Evolutionary conservation across 2,888 invertebrate genomes (phyloP).

Genomic region (Imbricaverruca yamaguchii): DNA sequence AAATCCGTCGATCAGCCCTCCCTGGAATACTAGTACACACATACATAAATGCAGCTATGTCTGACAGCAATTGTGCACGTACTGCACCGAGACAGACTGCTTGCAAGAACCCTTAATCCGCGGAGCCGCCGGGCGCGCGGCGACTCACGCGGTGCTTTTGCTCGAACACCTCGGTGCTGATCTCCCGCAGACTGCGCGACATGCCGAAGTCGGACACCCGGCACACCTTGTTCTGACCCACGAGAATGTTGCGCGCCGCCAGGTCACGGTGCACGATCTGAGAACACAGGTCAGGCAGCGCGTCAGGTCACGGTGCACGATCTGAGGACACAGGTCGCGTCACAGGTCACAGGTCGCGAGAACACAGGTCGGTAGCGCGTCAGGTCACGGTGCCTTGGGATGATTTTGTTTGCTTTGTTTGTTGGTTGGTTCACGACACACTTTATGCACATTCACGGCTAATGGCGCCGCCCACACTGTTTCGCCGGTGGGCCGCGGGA

Average conservation of each 20-base stretch:
- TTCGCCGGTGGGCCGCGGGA: too few relatives aligned
- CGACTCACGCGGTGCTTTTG: conserved; percentile 31
- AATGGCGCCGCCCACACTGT: too few relatives aligned
- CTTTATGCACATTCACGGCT: too few relatives aligned
- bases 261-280: conserved; percentile 79
- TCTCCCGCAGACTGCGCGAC: conserved; percentile 54
- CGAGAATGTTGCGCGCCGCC: conserved; percentile 71
- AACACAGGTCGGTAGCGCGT: conserved; percentile 65
- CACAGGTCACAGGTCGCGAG: conserved; percentile 64
- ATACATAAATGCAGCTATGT: too few relatives aligned
- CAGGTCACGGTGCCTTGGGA: conserved; percentile 69
- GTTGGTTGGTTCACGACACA: too few relatives aligned
- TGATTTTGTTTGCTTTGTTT: too few relatives aligned
- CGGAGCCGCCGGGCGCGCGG: too few relatives aligned
- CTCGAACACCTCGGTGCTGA: conserved; percentile 33
- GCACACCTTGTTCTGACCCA: conserved; percentile 76
- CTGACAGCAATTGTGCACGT: too few relatives aligned
- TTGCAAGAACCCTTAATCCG: too few relatives aligned
- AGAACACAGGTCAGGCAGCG: conserved; percentile 62
- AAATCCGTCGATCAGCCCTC: too few relatives aligned
- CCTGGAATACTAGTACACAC: too few relatives aligned
- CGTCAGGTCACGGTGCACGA: conserved; percentile 75
- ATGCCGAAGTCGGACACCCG: conserved; percentile 84
- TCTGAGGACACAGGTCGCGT: conserved; percentile 61
- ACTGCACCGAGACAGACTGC: too few relatives aligned